Evolutionary conservation across 2,888 invertebrate species (phyloP).

Genomic region (Sphaeridia pumilis): DNA sequence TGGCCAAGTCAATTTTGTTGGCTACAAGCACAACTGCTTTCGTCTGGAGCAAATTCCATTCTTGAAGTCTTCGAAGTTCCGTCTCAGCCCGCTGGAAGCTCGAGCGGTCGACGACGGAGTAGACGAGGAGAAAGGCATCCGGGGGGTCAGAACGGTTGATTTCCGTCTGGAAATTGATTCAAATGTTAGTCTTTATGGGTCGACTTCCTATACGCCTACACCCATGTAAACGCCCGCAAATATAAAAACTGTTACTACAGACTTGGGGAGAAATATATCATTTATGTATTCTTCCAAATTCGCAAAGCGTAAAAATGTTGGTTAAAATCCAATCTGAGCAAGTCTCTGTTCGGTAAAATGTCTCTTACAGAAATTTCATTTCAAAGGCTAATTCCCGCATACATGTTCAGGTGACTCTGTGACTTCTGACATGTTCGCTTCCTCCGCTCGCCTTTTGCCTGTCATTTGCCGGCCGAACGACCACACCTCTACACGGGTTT

Average conservation of each 20-base stretch:
- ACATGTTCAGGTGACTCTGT: neutral
- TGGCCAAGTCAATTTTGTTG: conserved; percentile 86
- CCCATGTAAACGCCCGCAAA: neutral
- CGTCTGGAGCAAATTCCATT: conserved; percentile 61
- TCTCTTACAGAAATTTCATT: no score
- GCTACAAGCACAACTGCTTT: conserved; percentile 76
- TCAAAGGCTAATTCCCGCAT: neutral
- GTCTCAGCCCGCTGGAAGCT: conserved; percentile 73
- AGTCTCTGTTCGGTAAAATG: no score
- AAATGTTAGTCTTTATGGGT: neutral
- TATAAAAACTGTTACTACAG: no score
- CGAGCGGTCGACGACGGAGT: conserved; percentile 81
- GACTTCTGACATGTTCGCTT: neutral
- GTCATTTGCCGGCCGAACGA: neutral
- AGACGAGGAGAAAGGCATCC: conserved; percentile 78
- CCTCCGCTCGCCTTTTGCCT: neutral
- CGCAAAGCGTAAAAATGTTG: no score
- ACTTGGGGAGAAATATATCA: no score
- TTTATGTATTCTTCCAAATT: no score
- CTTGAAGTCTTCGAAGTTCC: conserved; percentile 62
- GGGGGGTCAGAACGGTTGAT: conserved; percentile 58
- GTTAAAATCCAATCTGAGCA: no score
- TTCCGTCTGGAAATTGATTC: conserved; percentile 50
- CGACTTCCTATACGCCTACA: neutral
- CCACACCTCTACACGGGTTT: neutral